Evolutionary conservation across 2,797 vertebrate species (phyloP).

Genomic region (Sebastes nivosus): DNA sequence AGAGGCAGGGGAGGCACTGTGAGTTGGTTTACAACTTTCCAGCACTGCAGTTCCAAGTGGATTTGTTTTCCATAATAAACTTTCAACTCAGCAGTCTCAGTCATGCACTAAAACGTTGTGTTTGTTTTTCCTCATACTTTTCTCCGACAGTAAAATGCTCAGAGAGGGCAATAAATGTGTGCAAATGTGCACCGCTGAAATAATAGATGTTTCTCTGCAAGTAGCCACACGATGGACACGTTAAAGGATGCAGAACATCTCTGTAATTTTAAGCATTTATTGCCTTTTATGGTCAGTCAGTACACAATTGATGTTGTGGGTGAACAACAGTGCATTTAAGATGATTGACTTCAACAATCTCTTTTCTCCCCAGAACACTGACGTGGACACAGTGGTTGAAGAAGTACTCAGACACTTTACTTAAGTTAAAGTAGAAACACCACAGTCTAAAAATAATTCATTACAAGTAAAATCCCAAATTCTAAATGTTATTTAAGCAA

Average conservation of each 20-base stretch:
- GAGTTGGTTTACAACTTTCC: constrained; percentile 28
- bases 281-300: background rate
- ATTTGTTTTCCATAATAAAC: constrained; percentile 15
- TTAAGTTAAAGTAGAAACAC: background rate
- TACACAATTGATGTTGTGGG: background rate
- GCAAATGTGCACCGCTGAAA: background rate
- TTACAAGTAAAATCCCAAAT: too few relatives aligned
- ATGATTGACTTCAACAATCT: constrained; percentile 8
- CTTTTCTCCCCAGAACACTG: background rate
- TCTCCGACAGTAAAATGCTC: background rate
- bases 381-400: background rate
- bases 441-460: too few relatives aligned
- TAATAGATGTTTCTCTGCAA: background rate
- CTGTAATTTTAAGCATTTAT: background rate
- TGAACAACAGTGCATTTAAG: background rate
- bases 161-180: background rate
- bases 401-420: too few relatives aligned
- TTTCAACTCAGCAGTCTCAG: background rate
- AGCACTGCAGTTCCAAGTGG: background rate
- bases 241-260: background rate
- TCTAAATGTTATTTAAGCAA: too few relatives aligned
- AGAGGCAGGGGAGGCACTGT: background rate
- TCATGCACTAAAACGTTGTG: background rate
- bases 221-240: background rate
- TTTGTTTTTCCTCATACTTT: background rate